Base-by-base conservation (phyloP, 2,797 vertebrate species). In the Poeciliopsis turneri region DNA sequence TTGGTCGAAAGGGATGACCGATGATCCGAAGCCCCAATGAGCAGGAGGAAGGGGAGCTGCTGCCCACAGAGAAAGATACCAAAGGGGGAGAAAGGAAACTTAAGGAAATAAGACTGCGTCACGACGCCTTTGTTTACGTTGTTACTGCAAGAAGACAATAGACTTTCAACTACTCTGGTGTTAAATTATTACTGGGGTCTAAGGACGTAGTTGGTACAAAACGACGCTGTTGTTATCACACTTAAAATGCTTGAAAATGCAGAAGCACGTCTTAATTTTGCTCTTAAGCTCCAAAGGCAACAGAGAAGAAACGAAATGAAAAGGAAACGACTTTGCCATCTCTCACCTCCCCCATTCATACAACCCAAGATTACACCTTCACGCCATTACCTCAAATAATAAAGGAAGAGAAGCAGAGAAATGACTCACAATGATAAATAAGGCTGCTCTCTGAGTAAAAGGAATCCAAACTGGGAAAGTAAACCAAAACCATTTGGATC, bases 1-100 rank as follows among this genome's bases (percentile, higher is more conserved):
- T 90, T 92, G 87, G 89, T 45, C 36, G 6, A 25, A 6, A 5
- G 11, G 0, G 0, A 1, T 86, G 86, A 87, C 1, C 39, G 86
- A 79, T 43, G 23, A 0, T 2, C 1, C 0, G 0, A 0, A 0
- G 0, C 20, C 10, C 85, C 74, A 10, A 77, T 82, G 16, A 66
- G 12, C 25, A 10, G 11, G 20, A 74, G 9, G 41, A 41, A 25
- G 1, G 20, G n/a, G 2, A 0, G 18, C 8, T 4, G 7, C 9
- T 15, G 49, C 11, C 25, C 0, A 25, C 3, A 12, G 2, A 11
- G 16, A 0, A 10, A 5, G 0, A 49, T 8, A 9, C 0, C 10
- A 33, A 55, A 36, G 5, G 0, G 0, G 20, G 0, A 0, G 5
- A 33, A 79, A 25, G 0, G 78, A 86, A 90, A 90, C 23, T 82